These are phyloP conservation scores for Zygothrica quintamaculata DNA, from an alignment of 2,888 invertebrate genomes.

Conservation along the genomic window DNA sequence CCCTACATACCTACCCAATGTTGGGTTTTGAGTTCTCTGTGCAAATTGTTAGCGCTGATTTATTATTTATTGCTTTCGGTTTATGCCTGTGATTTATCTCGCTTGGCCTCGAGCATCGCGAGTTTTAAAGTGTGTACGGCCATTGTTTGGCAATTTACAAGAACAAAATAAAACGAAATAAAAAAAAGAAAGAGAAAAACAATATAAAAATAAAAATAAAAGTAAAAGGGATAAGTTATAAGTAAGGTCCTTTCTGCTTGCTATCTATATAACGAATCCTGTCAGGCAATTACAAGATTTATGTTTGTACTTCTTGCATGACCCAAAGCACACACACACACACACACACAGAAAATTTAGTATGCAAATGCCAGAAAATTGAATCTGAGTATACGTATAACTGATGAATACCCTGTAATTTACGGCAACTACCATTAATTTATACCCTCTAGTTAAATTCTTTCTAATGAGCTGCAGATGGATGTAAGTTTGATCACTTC, in stretches of 20 bases:
- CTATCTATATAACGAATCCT: slow-evolving; percentile 47
- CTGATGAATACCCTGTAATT: too few relatives aligned
- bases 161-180: too few relatives aligned
- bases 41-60: slow-evolving; percentile 71
- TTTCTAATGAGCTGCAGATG: too few relatives aligned
- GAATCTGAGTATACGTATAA: too few relatives aligned
- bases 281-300: slow-evolving; percentile 67
- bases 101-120: slow-evolving; percentile 19
- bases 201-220: too few relatives aligned
- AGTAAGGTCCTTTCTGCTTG: slow-evolving; percentile 17
- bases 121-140: slow-evolving; percentile 47
- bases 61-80: slow-evolving; percentile 73
- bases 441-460: too few relatives aligned
- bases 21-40: slow-evolving; percentile 38
- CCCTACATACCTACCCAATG: neutral
- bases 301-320: slow-evolving; percentile 58
- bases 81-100: slow-evolving; percentile 68
- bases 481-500: too few relatives aligned
- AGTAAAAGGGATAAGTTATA: slow-evolving; percentile 11
- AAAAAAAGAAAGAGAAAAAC: too few relatives aligned
- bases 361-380: too few relatives aligned
- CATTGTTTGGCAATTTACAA: slow-evolving; percentile 53
- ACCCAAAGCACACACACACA: too few relatives aligned
- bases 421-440: too few relatives aligned
- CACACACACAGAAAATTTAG: too few relatives aligned